Evolutionary conservation across 35 echinoderm and acorn worm species (phyloP).

Genomic region (Patiria miniata): DNA sequence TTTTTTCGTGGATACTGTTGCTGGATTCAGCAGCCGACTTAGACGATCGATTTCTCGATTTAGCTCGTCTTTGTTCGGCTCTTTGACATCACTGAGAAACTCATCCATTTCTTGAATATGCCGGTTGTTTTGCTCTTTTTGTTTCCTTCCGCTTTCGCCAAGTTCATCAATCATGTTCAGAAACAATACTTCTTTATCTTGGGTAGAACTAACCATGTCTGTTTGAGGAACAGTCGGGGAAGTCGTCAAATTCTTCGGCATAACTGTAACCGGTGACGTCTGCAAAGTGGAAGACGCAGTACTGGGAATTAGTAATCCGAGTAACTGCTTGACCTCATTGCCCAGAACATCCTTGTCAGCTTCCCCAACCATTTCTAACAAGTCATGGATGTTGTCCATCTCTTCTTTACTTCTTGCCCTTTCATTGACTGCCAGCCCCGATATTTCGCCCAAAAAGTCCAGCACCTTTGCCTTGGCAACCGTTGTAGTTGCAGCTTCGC

Average conservation of each 20-base stretch:
- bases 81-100: neutral
- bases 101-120: neutral
- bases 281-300: no score
- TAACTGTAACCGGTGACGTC: no score
- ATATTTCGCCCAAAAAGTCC: neutral
- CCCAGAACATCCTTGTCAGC: neutral
- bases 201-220: no score
- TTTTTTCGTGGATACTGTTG: neutral
- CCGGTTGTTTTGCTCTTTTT: neutral
- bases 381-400: neutral
- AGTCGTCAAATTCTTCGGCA: no score
- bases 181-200: no score
- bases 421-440: neutral
- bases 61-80: neutral
- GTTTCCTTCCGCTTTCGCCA: neutral
- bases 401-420: neutral
- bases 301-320: neutral
- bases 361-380: neutral
- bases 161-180: neutral
- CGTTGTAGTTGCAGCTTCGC: neutral
- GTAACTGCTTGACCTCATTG: neutral
- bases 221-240: no score
- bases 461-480: neutral
- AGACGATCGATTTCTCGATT: neutral
- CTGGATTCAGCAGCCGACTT: neutral